Evolutionary conservation across 2,888 invertebrate genomes (phyloP).

Genomic region (Megaustenia siamemsis): DNA sequence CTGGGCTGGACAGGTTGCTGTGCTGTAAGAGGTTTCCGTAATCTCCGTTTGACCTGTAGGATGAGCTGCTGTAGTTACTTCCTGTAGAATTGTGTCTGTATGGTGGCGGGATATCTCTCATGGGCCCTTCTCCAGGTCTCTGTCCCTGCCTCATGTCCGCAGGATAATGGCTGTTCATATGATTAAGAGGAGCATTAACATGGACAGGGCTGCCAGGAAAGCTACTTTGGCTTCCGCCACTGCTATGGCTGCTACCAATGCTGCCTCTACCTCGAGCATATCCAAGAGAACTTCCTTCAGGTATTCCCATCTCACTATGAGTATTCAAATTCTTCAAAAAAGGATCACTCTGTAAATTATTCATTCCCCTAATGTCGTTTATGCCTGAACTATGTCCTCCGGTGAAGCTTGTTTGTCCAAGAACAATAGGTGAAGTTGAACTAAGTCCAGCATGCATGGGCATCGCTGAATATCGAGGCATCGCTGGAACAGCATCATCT

Average conservation of each 20-base stretch:
- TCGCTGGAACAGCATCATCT: conserved; percentile 62
- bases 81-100: conserved; percentile 11
- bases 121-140: background rate
- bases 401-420: conserved; percentile 38
- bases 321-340: background rate
- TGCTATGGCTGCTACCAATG: conserved; percentile 52
- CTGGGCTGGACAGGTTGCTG: conserved; percentile 44
- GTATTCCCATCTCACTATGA: background rate
- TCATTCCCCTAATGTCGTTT: background rate
- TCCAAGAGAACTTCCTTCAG: background rate
- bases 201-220: conserved; percentile 48
- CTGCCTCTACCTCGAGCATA: conserved; percentile 40
- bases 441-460: conserved; percentile 56
- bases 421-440: conserved; percentile 44
- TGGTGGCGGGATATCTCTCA: conserved; percentile 20
- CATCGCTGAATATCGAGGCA: conserved; percentile 65
- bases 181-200: conserved; percentile 1
- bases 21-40: conserved; percentile 41
- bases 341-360: background rate
- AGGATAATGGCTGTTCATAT: background rate
- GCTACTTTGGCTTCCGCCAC: conserved; percentile 51
- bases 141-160: background rate
- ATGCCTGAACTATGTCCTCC: conserved; percentile 10
- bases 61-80: conserved; percentile 31
- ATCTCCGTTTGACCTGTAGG: conserved; percentile 12